Evolutionary conservation across 53 echinoderm and acorn worm species (phyloP).

Genomic region (Echinarachnius parma): DNA sequence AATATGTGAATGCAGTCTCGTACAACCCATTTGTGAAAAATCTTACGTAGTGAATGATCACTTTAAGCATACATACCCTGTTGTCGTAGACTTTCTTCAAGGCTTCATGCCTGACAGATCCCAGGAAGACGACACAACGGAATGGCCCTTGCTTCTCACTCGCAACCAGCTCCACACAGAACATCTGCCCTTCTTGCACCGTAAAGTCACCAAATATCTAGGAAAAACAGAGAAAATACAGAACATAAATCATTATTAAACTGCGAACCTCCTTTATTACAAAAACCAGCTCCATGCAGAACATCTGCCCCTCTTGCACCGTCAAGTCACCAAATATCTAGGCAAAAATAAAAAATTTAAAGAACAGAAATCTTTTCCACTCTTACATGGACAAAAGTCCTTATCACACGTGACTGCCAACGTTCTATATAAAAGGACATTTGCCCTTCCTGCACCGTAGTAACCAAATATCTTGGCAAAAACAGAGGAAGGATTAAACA

Average conservation of each 20-base stretch:
- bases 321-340: slow-evolving; percentile 81
- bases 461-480: background rate
- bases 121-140: slow-evolving; percentile 92
- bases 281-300: slow-evolving; percentile 96
- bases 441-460: background rate
- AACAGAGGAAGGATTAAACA: background rate
- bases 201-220: slow-evolving; percentile 81
- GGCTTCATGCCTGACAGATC: slow-evolving; percentile 89
- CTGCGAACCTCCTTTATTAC: no score
- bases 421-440: no score
- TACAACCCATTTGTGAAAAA: background rate
- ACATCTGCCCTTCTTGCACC: slow-evolving; percentile 86
- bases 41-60: no score
- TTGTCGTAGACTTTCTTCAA: slow-evolving; percentile 84
- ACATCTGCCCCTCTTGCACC: slow-evolving; percentile 86
- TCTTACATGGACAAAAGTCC: no score
- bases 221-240: background rate
- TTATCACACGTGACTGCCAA: no score
- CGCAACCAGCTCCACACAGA: slow-evolving; percentile 93
- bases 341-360: background rate
- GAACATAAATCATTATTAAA: no score
- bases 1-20: background rate
- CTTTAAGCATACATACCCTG: slow-evolving; percentile 84
- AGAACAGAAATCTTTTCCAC: no score
- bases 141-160: slow-evolving; percentile 92